Base-by-base conservation (phyloP, 2,888 invertebrate species). In the Gasteruption jaculator region DNA sequence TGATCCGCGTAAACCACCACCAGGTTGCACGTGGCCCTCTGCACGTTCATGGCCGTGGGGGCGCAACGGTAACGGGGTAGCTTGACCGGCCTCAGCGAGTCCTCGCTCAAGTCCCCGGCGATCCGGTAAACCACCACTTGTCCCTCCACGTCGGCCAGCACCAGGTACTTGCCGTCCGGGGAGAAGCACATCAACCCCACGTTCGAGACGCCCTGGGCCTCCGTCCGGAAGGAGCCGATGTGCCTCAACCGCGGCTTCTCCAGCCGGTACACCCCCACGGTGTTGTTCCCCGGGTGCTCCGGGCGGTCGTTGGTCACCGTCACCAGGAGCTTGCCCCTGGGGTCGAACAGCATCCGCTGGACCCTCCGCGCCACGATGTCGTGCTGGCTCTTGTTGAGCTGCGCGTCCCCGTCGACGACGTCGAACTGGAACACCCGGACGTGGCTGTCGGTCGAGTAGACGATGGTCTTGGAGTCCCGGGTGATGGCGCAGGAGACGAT, bases 1-100 rank as follows among this genome's bases (percentile, higher is more conserved):
- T 86, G 85, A 73, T 93, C 86, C 1, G 87, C 77, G 71, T 91
- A 91, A 3, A 80, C 80, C 7, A 86, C 75, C 21, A 89, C 76
- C 5, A 92, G 67, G 29, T 76, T 76, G 4, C 79, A 75, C 2
- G 71, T 71, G 6, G 65, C 66, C 12, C 77, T 74, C 59, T 85
- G 81, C 29, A 91, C 74, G 1, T 81, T 76, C 50, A 92, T 57
- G 0, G 90, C 86, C 0, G 86, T 85, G 1, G 86, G 83, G 24
- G 83, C 76, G 46, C 78, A 82, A 8, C 73, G 71, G 61, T 87
- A 85, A 20, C 74, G 80, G 0, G 92, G 92, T 51, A 92, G 69
- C 36, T 77, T 76, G 44, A 81, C 78, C 19, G 52, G 49, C 33
- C 56, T 43, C n/a, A 60, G 50, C 14, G 45, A 42, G 5, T 56